These are phyloP conservation scores for Belonocnema kinseyi DNA, from an alignment of 1,140 invertebrate species.

Conservation along the genomic window DNA sequence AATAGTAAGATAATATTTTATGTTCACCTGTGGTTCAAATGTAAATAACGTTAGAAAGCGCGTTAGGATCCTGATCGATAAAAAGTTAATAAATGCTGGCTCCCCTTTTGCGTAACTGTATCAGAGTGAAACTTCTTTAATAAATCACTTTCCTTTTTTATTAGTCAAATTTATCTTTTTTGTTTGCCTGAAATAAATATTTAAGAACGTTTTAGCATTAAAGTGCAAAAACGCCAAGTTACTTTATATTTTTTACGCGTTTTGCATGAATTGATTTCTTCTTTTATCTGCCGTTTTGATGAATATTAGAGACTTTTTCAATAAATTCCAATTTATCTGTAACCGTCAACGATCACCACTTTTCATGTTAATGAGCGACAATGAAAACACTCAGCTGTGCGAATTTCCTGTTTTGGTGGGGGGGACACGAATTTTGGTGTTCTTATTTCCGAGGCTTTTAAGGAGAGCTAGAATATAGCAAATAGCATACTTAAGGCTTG, in stretches of 20 bases:
- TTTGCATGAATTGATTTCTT: constrained; percentile 7
- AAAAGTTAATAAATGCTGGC: not conserved
- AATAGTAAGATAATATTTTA: too few relatives aligned
- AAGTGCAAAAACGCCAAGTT: not conserved
- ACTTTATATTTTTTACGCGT: not conserved
- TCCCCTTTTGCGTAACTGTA: not conserved
- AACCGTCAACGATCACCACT: constrained; percentile 5
- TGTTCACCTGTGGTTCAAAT: too few relatives aligned
- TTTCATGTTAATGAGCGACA: constrained; percentile 10
- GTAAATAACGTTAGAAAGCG: too few relatives aligned
- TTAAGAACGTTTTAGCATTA: not conserved
- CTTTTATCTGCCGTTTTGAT: not conserved
- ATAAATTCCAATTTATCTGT: not conserved
- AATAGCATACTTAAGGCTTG: not conserved
- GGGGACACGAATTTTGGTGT: constrained; percentile 2
- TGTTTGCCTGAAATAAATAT: not conserved
- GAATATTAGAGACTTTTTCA: constrained; percentile 3
- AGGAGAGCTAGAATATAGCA: not conserved
- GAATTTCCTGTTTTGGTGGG: constrained; percentile 9
- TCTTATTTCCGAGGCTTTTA: not conserved
- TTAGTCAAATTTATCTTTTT: not conserved
- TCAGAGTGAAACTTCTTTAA: not conserved
- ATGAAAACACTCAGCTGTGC: constrained; percentile 4
- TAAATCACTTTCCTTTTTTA: constrained; percentile 1
- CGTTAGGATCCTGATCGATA: not conserved